Conservation (phyloP, 2,888 invertebrate genomes). For the Camptogramma bilineatum region DNA sequence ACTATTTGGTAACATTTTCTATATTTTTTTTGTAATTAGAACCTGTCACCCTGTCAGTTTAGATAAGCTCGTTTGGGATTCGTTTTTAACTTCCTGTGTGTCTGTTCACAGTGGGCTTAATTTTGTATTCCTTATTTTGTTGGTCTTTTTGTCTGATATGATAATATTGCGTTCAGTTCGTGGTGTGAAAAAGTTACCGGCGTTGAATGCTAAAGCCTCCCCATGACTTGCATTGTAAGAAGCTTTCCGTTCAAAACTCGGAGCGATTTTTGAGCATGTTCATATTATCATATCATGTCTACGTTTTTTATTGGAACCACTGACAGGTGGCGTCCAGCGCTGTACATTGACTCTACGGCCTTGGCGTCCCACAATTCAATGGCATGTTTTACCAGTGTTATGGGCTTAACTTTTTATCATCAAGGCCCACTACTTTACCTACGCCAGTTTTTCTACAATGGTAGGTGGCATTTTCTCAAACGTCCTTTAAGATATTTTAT, state of each 20-base stretch:
- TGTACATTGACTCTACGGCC: constrained; percentile 80
- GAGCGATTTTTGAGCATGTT: not conserved
- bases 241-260: not conserved
- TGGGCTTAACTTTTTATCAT: constrained; percentile 66
- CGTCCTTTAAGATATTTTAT: no score
- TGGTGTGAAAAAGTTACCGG: not conserved
- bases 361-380: constrained; percentile 74
- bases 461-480: constrained; percentile 47
- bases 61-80: constrained; percentile 25
- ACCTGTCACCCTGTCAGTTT: constrained; percentile 29
- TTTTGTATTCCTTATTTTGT: constrained; percentile 16
- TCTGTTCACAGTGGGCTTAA: constrained; percentile 7
- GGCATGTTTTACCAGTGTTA: constrained; percentile 68
- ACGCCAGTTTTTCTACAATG: constrained; percentile 52
- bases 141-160: constrained; percentile 7
- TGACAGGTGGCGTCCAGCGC: constrained; percentile 78
- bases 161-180: constrained; percentile 7
- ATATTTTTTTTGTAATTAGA: constrained; percentile 30
- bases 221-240: not conserved
- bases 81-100: constrained; percentile 22
- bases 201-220: constrained; percentile 1
- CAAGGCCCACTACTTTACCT: constrained; percentile 69
- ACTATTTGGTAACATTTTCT: constrained; percentile 15
- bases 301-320: constrained; percentile 65
- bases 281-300: constrained; percentile 39